Evolutionary conservation across 2,888 invertebrate species (phyloP).

Genomic region (Leptothorax acervorum): DNA sequence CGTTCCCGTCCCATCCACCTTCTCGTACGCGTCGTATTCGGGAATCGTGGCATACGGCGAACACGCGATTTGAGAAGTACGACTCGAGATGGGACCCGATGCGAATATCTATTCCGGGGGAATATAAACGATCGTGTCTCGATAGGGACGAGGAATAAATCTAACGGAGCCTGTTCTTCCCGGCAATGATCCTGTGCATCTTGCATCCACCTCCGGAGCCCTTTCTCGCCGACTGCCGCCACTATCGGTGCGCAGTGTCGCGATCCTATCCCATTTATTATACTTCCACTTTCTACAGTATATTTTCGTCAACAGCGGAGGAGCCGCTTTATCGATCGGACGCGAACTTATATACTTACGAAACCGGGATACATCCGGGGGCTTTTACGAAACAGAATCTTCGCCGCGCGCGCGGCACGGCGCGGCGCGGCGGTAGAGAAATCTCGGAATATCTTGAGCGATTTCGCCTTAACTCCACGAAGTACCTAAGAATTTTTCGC

Average conservation of each 20-base stretch:
- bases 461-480: slow-evolving; percentile 48
- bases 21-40: slow-evolving; percentile 39
- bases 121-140: slow-evolving; percentile 81
- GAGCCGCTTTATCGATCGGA: slow-evolving; percentile 65
- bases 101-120: slow-evolving; percentile 78
- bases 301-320: slow-evolving; percentile 52
- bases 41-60: slow-evolving; percentile 50
- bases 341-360: slow-evolving; percentile 66
- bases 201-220: slow-evolving; percentile 36
- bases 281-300: slow-evolving; percentile 52
- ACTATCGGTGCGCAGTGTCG: slow-evolving; percentile 33
- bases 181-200: slow-evolving; percentile 68
- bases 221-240: slow-evolving; percentile 27
- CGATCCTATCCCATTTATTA: slow-evolving; percentile 68
- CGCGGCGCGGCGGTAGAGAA: slow-evolving; percentile 20
- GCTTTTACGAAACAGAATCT: slow-evolving; percentile 51
- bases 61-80: slow-evolving; percentile 69
- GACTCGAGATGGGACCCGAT: slow-evolving; percentile 67
- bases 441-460: slow-evolving; percentile 46
- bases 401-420: neutral
- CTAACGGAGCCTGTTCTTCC: slow-evolving; percentile 73
- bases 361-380: slow-evolving; percentile 42
- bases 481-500: slow-evolving; percentile 46
- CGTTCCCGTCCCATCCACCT: slow-evolving; percentile 48
- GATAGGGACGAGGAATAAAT: slow-evolving; percentile 80